A percentile compares a stretch with the other conserved stretches of the same genome.
These are phyloP conservation scores for Brachionus asplanchnoidis DNA, from an alignment of 1,140 invertebrate genomes.

Conservation along the genomic window DNA sequence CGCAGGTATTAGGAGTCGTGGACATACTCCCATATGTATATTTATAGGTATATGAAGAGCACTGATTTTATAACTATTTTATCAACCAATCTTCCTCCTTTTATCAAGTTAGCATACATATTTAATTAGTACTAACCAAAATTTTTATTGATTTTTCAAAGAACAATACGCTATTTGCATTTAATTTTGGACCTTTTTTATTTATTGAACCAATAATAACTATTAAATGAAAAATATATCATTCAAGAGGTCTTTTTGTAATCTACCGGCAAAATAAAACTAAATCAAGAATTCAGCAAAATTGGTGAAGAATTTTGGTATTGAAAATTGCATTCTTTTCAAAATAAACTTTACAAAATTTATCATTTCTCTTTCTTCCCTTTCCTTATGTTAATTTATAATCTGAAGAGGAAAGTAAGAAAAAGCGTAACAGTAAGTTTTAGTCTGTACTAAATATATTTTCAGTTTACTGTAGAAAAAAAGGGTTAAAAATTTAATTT, in stretches of 20 bases:
- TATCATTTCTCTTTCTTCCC: background rate
- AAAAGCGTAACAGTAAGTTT: background rate
- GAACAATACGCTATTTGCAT: background rate
- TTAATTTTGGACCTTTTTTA: background rate
- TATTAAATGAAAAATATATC: background rate
- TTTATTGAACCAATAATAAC: background rate
- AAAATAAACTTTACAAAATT: conserved; percentile 8
- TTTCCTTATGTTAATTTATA: background rate
- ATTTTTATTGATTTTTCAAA: no score
- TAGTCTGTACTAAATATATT: background rate
- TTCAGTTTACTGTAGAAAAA: background rate
- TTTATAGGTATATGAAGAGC: no score
- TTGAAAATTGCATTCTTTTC: background rate
- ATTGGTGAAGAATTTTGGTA: background rate
- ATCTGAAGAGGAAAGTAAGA: background rate
- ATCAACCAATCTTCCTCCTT: no score
- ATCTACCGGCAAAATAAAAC: background rate
- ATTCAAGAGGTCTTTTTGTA: background rate
- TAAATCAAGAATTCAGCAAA: background rate
- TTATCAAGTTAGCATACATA: no score
- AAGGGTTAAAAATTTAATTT: background rate
- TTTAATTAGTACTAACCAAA: no score
- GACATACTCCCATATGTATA: no score
- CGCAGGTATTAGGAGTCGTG: no score
- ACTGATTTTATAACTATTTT: no score